Evolutionary conservation across 2,797 vertebrate species (phyloP).

Genomic region (Myotis findleyi): DNA sequence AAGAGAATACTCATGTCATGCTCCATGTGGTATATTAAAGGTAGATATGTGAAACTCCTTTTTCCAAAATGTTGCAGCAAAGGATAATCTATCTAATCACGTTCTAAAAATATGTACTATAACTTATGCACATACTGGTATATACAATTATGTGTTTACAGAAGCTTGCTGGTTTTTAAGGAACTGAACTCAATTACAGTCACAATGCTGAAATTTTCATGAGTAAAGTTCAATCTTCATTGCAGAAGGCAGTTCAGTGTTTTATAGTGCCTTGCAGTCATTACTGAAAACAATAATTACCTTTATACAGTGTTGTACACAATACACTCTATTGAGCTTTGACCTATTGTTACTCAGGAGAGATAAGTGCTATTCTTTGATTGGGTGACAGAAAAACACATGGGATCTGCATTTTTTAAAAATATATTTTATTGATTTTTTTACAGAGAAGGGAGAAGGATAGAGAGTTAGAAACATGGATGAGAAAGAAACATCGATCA

Average conservation of each 20-base stretch:
- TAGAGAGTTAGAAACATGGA: too few relatives aligned
- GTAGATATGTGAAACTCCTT: not conserved
- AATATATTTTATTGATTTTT: too few relatives aligned
- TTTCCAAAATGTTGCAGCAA: not conserved
- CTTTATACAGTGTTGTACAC: not conserved
- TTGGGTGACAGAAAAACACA: not conserved
- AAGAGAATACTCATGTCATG: not conserved
- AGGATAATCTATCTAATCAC: not conserved
- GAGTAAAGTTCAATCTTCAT: not conserved
- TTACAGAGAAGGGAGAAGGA: too few relatives aligned
- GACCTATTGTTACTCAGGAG: not conserved
- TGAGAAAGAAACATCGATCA: too few relatives aligned
- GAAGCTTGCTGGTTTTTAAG: not conserved
- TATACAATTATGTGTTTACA: not conserved
- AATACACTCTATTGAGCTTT: not conserved
- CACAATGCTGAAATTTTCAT: not conserved
- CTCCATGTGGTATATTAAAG: not conserved
- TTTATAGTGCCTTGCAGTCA: not conserved
- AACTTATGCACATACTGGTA: not conserved
- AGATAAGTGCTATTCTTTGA: not conserved
- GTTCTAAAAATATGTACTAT: not conserved
- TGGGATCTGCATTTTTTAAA: not conserved
- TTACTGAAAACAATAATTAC: conserved; percentile 16
- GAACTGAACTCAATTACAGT: not conserved
- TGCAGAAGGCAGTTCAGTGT: not conserved